Evolutionary conservation across 2,888 invertebrate genomes (phyloP).

Genomic region (Eilema depressum): DNA sequence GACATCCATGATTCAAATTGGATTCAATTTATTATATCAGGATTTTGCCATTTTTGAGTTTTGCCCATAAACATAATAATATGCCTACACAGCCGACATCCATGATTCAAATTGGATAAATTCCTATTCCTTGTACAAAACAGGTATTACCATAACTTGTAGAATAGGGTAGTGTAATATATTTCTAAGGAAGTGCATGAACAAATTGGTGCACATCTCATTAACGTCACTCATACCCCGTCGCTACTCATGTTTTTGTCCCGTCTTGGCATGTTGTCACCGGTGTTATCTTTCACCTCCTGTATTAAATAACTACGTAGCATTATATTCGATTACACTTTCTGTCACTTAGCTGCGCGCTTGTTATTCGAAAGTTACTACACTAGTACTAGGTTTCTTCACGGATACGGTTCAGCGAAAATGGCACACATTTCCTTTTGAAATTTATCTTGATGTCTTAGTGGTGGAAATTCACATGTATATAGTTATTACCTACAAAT

Average conservation of each 20-base stretch:
- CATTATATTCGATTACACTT: constrained; percentile 49
- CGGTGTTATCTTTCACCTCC: constrained; percentile 48
- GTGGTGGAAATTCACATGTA: not conserved
- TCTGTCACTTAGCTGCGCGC: constrained; percentile 45
- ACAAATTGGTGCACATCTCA: constrained; percentile 53
- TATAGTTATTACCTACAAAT: too few relatives aligned
- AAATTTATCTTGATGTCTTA: not conserved
- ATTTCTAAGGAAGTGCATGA: constrained; percentile 43
- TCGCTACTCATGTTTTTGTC: constrained; percentile 43
- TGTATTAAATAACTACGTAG: constrained; percentile 52
- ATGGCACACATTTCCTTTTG: constrained; percentile 7
- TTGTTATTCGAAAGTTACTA: constrained; percentile 31
- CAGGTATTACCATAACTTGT: constrained; percentile 3
- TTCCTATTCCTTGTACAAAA: not conserved
- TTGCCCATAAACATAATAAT: not conserved
- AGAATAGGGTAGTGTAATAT: constrained; percentile 16
- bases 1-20: not conserved
- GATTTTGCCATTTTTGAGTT: not conserved
- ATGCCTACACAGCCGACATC: too few relatives aligned
- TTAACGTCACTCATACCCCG: constrained; percentile 52
- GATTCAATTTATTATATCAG: not conserved
- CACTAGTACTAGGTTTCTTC: constrained; percentile 29
- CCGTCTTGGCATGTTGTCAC: constrained; percentile 34
- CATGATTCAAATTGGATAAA: not conserved
- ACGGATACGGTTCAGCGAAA: constrained; percentile 20